Percentiles rank a stretch among this genome's conserved stretches.
phyloP scores from a whole-genome alignment of 92 coral and sea anemone genomes.

The Phymanthus crucifer region DNA sequence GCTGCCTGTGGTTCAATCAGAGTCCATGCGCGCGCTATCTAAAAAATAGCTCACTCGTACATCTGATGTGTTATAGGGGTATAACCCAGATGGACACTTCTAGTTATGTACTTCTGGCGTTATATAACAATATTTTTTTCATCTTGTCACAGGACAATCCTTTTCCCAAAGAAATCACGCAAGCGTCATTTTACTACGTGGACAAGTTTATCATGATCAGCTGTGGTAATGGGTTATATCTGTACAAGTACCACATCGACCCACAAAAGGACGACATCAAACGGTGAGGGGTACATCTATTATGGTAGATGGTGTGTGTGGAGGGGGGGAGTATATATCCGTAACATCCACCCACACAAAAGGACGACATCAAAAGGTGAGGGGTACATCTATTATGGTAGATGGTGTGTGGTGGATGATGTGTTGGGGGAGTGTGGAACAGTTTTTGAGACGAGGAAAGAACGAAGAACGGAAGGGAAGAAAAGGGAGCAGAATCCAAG shows the following conservation, averaged over 20 bases:
- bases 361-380: slow-evolving; percentile 93
- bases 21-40: no score
- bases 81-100: no score
- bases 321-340: slow-evolving; percentile 49
- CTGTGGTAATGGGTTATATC: slow-evolving; percentile 79
- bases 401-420: neutral
- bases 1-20: no score
- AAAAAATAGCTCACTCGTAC: no score
- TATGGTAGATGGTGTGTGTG: neutral
- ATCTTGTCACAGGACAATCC: slow-evolving; percentile 71
- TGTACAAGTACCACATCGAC: slow-evolving; percentile 90
- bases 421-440: neutral
- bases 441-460: neutral
- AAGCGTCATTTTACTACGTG: slow-evolving; percentile 86
- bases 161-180: slow-evolving; percentile 80
- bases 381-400: neutral
- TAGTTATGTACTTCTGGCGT: no score
- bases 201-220: slow-evolving; percentile 88
- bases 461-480: no score
- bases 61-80: no score
- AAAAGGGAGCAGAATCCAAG: neutral
- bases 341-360: slow-evolving; percentile 65
- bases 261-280: slow-evolving; percentile 80
- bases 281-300: slow-evolving; percentile 49
- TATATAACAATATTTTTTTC: neutral